These are phyloP conservation scores for Dryobates pubescens DNA, from an alignment of 2,797 vertebrate species.

Conservation along the genomic window DNA sequence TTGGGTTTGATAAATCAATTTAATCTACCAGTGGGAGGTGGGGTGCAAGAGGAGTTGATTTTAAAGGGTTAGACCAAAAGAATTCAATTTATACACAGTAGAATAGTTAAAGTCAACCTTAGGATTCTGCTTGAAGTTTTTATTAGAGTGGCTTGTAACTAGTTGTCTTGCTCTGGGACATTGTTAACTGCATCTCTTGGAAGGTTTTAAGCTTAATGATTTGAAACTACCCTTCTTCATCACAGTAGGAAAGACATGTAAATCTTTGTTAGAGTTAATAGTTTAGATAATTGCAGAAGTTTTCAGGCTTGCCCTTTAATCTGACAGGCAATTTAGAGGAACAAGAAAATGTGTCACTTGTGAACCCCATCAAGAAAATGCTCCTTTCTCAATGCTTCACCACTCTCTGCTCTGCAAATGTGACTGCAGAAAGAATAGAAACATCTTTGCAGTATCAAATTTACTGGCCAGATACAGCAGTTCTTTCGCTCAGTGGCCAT, in stretches of 20 bases:
- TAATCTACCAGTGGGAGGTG: not conserved
- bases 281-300: slow-evolving; percentile 49
- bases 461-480: not conserved
- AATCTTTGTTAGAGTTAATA: slow-evolving; percentile 43
- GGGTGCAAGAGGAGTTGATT: not conserved
- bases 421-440: slow-evolving; percentile 1
- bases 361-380: not conserved
- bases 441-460: not conserved
- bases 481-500: not conserved
- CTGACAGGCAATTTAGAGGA: slow-evolving; percentile 48
- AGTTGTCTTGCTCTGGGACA: not conserved
- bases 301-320: slow-evolving; percentile 45
- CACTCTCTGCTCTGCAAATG: not conserved
- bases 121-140: not conserved
- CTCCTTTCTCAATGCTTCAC: not conserved
- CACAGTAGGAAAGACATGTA: not conserved
- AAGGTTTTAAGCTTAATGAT: slow-evolving; percentile 13
- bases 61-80: not conserved
- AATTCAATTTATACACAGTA: not conserved
- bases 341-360: not conserved
- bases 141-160: not conserved
- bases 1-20: not conserved
- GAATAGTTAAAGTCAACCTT: not conserved
- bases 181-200: not conserved
- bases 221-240: slow-evolving; percentile 20